These are phyloP conservation scores for Pseudachorutes palmiensis DNA, from an alignment of 1,140 invertebrate genomes.

Conservation along the genomic window DNA sequence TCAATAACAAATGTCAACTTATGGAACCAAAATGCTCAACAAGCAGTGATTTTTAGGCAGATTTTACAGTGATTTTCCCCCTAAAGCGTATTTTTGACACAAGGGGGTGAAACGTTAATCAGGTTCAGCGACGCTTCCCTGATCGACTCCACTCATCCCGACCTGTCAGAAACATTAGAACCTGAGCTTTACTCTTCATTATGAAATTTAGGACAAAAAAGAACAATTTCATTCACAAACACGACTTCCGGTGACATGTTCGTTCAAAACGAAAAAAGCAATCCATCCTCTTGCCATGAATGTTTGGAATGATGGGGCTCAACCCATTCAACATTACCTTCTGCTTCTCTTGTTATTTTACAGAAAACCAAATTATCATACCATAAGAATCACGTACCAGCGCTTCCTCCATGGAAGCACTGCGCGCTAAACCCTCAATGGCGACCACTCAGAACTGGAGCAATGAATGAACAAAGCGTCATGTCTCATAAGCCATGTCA, in stretches of 20 bases:
- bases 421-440: too few species aligned
- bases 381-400: neutral
- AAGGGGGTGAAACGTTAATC: neutral
- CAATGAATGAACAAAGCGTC: neutral
- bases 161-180: neutral
- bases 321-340: neutral
- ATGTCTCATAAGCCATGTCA: neutral
- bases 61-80: too few species aligned
- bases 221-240: conserved; percentile 40
- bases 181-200: conserved; percentile 1
- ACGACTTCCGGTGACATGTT: conserved; percentile 37
- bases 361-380: conserved; percentile 1
- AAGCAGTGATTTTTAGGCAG: too few species aligned
- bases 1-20: too few species aligned
- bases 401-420: neutral
- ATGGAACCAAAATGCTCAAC: too few species aligned
- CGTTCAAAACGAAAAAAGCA: neutral
- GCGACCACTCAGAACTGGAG: neutral
- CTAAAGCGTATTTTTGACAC: neutral
- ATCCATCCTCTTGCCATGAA: neutral
- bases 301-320: neutral
- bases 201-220: conserved; percentile 17
- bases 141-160: neutral
- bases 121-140: neutral
- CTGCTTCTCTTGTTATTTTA: neutral